Evolutionary conservation across 2,888 invertebrate species (phyloP), one percentile per base, ranked within the genome.

Genomic region (Rhynchonema sp.): DNA sequence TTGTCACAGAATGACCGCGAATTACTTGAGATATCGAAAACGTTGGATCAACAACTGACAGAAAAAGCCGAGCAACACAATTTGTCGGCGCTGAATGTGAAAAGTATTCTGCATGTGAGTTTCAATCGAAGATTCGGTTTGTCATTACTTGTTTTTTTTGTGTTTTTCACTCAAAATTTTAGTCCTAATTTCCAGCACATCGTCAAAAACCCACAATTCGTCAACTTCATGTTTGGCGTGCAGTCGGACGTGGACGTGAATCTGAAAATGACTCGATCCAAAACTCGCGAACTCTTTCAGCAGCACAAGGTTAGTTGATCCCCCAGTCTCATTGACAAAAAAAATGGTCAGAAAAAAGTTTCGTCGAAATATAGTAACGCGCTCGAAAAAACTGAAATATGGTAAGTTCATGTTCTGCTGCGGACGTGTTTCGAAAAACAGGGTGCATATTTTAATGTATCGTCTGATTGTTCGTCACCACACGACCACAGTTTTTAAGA

Each of bases 21-120:
- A 27, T n/a, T 60, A n/a, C n/a, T 55, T 2, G 55, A 58, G n/a
- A 46, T 59, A 38, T 61, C 27, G 22, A 25, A 26, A 3, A 29
- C 46, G 6, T 59, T 58, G 3, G 56, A 61, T 28, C 54, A 61
- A 49, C 55, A 58, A 27, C 61, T 61, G 27, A 59, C 58, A 49
- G 56, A 49, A 3, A 55, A 53, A 9, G 61, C 61, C 6, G 25
- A 46, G 27, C 29, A 30, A 1, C 59, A 56, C 56, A 61, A 61
- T 59, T 30, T 61, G 56, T 52, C 58, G 23, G 49, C 61, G 30
- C 3, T 58, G 3, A 61, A 61, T 27, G 61, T 61, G 56, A 61
- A 61, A 23, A 49, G 58, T 13, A 46, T 61, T 9, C 30, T 61
- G 30, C 46, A 56, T 29, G 61, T 61, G 28, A 3, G 61, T 54